Percentiles rank a stretch among this genome's conserved stretches.
phyloP scores from a whole-genome alignment of 2,113 vertebrate genomes.

The Camelus dromedarius region DNA sequence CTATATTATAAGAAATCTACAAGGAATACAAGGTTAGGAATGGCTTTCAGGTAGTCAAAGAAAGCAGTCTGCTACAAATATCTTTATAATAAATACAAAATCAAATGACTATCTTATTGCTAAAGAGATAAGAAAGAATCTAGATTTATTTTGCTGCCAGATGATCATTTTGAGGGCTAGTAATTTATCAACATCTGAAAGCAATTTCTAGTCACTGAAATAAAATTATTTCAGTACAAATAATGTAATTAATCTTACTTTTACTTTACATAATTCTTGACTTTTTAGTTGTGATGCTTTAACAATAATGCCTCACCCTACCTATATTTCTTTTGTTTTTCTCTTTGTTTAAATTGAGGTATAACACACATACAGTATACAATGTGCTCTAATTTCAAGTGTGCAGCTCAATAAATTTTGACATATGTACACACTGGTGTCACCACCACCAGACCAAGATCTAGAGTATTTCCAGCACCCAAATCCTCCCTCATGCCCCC shows the following conservation, averaged over 20 bases:
- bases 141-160: conserved; percentile 9
- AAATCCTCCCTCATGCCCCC: neutral
- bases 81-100: conserved; percentile 55
- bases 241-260: neutral
- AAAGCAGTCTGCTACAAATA: conserved; percentile 37
- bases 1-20: conserved; percentile 28
- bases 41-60: neutral
- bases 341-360: conserved; percentile 12
- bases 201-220: conserved; percentile 47
- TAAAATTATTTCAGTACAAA: neutral
- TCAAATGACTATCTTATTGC: conserved; percentile 38
- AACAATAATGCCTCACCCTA: neutral
- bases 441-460: neutral
- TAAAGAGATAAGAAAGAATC: conserved; percentile 26
- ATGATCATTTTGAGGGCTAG: conserved; percentile 49
- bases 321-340: neutral
- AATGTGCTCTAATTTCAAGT: conserved; percentile 29
- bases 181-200: conserved; percentile 60
- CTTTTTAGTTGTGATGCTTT: conserved; percentile 12
- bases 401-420: neutral
- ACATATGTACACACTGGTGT: neutral
- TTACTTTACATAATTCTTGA: conserved; percentile 20
- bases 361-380: neutral
- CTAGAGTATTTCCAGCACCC: conserved; percentile 9
- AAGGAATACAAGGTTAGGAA: conserved; percentile 25